Evolutionary conservation across 2,888 invertebrate genomes (phyloP).

Genomic region (Aphidius colemani): DNA sequence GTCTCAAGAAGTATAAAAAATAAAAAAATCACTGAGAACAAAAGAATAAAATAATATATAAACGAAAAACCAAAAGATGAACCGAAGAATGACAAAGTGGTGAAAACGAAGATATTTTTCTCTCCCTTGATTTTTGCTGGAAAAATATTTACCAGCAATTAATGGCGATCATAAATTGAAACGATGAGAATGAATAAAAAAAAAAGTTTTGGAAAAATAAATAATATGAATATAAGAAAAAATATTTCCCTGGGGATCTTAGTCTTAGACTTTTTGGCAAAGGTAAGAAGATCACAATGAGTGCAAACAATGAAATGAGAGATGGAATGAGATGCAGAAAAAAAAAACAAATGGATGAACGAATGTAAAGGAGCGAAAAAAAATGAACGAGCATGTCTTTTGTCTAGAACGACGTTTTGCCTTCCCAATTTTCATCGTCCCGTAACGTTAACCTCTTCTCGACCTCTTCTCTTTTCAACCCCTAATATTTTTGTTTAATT

Average conservation of each 20-base stretch:
- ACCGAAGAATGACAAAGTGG: constrained; percentile 20
- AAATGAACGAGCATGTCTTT: constrained; percentile 39
- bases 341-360: constrained; percentile 19
- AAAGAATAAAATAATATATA: constrained; percentile 12
- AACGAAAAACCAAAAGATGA: constrained; percentile 25
- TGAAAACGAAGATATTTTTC: constrained; percentile 27
- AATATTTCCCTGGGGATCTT: constrained; percentile 4
- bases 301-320: constrained; percentile 19
- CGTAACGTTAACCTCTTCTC: constrained; percentile 30
- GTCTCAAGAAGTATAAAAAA: constrained; percentile 21
- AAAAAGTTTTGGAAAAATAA: constrained; percentile 12
- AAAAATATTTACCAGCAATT: constrained; percentile 47
- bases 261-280: constrained; percentile 25
- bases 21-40: constrained; percentile 8
- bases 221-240: background rate
- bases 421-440: constrained; percentile 46
- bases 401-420: constrained; percentile 50
- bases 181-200: constrained; percentile 23
- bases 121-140: constrained; percentile 31
- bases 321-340: constrained; percentile 12
- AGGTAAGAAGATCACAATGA: constrained; percentile 34
- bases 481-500: constrained; percentile 13
- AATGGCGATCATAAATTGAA: constrained; percentile 43
- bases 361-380: constrained; percentile 33
- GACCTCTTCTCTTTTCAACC: constrained; percentile 9